Percentiles rank a stretch among this genome's conserved stretches.
Evolutionary conservation across 1,140 invertebrate species (phyloP).

Genomic region (Glossosoma conforme): DNA sequence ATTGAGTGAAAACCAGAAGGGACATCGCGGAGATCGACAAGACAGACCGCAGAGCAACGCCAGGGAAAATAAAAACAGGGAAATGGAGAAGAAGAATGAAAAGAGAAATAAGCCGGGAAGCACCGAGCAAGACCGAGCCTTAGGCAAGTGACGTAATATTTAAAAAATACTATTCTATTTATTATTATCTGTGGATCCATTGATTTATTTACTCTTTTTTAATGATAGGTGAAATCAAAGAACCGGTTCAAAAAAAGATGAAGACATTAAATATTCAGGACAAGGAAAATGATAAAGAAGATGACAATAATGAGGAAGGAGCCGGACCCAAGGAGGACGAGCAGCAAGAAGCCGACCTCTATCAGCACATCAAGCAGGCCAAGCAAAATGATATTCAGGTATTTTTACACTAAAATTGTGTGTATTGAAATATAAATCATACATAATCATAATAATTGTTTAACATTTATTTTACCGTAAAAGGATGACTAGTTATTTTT

Average conservation of each 20-base stretch:
- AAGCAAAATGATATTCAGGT: conserved; percentile 60
- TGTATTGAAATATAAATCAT: too few relatives aligned
- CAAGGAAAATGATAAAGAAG: conserved; percentile 38
- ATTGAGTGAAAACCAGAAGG: conserved; percentile 52
- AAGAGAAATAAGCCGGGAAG: conserved; percentile 53
- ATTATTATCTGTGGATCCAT: background rate
- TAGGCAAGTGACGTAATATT: conserved; percentile 44
- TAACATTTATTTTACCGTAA: too few relatives aligned
- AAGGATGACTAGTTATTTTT: too few relatives aligned
- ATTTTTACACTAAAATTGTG: conserved; percentile 6
- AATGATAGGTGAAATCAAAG: conserved; percentile 48
- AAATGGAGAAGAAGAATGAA: conserved; percentile 35
- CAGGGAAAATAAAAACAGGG: conserved; percentile 34
- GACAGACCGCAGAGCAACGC: conserved; percentile 33
- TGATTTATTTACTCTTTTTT: conserved; percentile 1
- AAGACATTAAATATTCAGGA: conserved; percentile 53
- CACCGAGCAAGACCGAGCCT: conserved; percentile 56
- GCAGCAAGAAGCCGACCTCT: conserved; percentile 61
- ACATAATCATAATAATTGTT: too few relatives aligned
- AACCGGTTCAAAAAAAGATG: conserved; percentile 58
- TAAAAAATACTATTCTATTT: conserved; percentile 5
- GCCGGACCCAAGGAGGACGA: conserved; percentile 45
- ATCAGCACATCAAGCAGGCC: conserved; percentile 81
- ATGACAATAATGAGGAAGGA: conserved; percentile 49
- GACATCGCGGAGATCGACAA: conserved; percentile 57